These are phyloP conservation scores for Leptinotarsa juncta DNA, from an alignment of 2,888 invertebrate species.

Conservation along the genomic window DNA sequence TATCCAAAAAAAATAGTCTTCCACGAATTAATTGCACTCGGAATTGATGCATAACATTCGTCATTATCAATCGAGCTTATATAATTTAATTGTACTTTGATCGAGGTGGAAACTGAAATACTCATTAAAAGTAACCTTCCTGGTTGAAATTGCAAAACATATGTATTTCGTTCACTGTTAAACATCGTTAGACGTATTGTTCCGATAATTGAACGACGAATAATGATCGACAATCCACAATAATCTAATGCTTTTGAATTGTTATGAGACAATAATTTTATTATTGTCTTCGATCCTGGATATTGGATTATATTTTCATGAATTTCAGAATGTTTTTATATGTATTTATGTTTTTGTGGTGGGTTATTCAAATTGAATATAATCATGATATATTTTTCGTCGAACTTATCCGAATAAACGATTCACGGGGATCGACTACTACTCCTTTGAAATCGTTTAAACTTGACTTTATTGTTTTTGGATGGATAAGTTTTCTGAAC, in stretches of 20 bases:
- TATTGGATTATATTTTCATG: too few species aligned
- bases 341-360: too few species aligned
- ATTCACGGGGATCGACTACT: too few species aligned
- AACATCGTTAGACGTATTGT: neutral
- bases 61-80: constrained; percentile 11
- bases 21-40: too few species aligned
- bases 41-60: neutral
- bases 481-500: neutral
- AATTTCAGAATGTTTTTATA: too few species aligned
- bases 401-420: too few species aligned
- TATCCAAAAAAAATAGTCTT: too few species aligned
- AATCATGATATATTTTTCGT: too few species aligned
- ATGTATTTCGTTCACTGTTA: neutral
- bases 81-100: constrained; percentile 12
- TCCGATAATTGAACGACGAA: neutral
- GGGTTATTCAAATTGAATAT: too few species aligned
- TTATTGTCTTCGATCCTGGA: too few species aligned
- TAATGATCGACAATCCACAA: constrained; percentile 1
- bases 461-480: too few species aligned
- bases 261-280: neutral
- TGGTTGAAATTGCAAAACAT: neutral
- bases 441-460: too few species aligned
- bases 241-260: constrained; percentile 1
- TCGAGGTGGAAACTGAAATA: constrained; percentile 7
- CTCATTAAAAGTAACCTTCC: constrained; percentile 17